These are phyloP conservation scores for Rotaria sp. DNA, from an alignment of 2,888 invertebrate genomes.

Conservation along the genomic window DNA sequence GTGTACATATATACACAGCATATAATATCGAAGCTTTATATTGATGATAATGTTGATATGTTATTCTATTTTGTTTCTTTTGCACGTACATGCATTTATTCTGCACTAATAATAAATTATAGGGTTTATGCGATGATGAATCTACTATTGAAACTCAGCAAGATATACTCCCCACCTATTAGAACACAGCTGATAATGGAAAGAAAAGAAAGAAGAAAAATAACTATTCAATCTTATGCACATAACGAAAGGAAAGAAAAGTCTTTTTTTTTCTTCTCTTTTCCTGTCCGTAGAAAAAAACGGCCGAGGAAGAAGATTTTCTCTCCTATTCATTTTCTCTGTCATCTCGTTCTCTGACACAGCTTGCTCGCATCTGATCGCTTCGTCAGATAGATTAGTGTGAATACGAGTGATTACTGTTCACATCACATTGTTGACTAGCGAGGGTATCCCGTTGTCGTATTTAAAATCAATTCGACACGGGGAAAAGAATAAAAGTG, in stretches of 20 bases:
- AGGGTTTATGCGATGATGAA: background rate
- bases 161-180: background rate
- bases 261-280: background rate
- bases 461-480: background rate
- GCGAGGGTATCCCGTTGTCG: background rate
- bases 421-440: background rate
- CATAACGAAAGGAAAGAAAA: background rate
- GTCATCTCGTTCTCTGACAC: background rate
- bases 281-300: background rate
- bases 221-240: background rate
- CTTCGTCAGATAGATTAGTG: constrained; percentile 14
- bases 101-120: background rate
- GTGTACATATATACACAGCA: background rate
- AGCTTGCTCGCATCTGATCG: constrained; percentile 12
- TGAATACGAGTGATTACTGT: constrained; percentile 16
- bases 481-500: background rate
- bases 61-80: background rate
- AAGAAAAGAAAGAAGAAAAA: background rate
- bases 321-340: background rate
- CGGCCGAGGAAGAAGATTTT: background rate
- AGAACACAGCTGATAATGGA: background rate
- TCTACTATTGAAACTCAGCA: background rate
- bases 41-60: constrained; percentile 1
- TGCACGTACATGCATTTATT: background rate
- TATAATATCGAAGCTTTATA: background rate